phyloP scores from a whole-genome alignment of 2,797 vertebrate species.

The Smutsia temminckii region DNA sequence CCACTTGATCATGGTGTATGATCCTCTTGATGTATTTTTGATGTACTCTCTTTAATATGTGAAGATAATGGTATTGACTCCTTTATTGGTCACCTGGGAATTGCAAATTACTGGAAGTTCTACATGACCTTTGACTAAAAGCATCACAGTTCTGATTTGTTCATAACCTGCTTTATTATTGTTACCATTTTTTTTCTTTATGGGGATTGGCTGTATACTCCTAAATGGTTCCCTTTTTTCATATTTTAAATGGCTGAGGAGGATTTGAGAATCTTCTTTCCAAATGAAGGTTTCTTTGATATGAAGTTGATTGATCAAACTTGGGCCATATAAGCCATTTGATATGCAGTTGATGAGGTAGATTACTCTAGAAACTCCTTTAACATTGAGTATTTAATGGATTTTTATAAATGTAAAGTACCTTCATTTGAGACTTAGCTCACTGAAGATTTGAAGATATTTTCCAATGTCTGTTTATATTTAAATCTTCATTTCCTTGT shows the following conservation, averaged over 20 bases:
- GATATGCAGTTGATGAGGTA: background rate
- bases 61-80: background rate
- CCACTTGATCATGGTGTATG: too few species aligned
- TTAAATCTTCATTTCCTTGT: slow-evolving; percentile 37
- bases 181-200: background rate
- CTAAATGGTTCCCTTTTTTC: slow-evolving; percentile 18
- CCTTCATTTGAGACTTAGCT: background rate
- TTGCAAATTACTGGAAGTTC: background rate
- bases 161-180: slow-evolving; percentile 20
- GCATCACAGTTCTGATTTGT: background rate
- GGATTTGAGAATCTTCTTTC: slow-evolving; percentile 37
- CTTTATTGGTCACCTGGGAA: background rate
- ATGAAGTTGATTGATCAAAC: slow-evolving; percentile 13
- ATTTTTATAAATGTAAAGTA: slow-evolving; percentile 21
- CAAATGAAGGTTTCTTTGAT: slow-evolving; percentile 16
- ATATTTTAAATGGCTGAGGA: slow-evolving; percentile 32
- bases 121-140: slow-evolving; percentile 13
- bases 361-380: slow-evolving; percentile 26
- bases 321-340: background rate
- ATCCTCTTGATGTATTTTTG: too few species aligned
- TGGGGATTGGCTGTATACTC: background rate
- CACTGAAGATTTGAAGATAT: background rate
- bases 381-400: slow-evolving; percentile 34
- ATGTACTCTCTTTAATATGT: background rate
- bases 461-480: slow-evolving; percentile 32